Percentiles rank a stretch among this genome's conserved stretches.
phyloP scores from a whole-genome alignment of 92 coral and sea anemone genomes.

The Siderastrea radians region DNA sequence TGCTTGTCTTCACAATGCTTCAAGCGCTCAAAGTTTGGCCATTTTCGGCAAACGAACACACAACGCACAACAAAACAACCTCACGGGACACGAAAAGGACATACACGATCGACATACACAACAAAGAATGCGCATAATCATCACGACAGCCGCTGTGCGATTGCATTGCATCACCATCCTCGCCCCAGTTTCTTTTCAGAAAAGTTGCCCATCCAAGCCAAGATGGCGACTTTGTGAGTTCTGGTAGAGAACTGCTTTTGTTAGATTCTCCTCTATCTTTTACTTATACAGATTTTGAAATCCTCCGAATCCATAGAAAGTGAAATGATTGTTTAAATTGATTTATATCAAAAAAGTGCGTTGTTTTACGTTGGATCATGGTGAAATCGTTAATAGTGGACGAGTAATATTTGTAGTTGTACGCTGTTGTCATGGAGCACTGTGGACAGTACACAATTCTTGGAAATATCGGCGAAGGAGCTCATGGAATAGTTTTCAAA shows the following conservation, averaged over 20 bases:
- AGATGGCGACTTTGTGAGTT: no score
- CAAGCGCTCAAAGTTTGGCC: slow-evolving; percentile 65
- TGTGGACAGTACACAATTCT: slow-evolving; percentile 96
- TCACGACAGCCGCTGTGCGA: neutral
- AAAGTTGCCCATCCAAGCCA: no score
- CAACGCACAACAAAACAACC: neutral
- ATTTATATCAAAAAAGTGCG: no score
- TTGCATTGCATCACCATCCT: neutral
- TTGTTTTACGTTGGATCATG: neutral
- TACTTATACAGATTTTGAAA: no score
- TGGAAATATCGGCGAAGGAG: slow-evolving; percentile 98
- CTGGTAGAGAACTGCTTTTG: no score
- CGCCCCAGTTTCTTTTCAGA: neutral
- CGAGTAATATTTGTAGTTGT: no score
- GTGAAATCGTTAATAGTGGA: neutral
- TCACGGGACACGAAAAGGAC: neutral
- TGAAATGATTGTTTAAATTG: no score
- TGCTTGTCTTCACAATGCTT: slow-evolving; percentile 71
- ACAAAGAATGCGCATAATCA: neutral
- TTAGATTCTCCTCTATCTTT: no score
- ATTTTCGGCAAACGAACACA: neutral
- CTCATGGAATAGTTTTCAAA: slow-evolving; percentile 99
- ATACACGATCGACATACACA: no score
- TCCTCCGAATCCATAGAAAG: no score
- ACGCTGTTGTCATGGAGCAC: slow-evolving; percentile 63